These are phyloP conservation scores for Excalfactoria chinensis DNA, from an alignment of 2,113 vertebrate species.

Conservation along the genomic window DNA sequence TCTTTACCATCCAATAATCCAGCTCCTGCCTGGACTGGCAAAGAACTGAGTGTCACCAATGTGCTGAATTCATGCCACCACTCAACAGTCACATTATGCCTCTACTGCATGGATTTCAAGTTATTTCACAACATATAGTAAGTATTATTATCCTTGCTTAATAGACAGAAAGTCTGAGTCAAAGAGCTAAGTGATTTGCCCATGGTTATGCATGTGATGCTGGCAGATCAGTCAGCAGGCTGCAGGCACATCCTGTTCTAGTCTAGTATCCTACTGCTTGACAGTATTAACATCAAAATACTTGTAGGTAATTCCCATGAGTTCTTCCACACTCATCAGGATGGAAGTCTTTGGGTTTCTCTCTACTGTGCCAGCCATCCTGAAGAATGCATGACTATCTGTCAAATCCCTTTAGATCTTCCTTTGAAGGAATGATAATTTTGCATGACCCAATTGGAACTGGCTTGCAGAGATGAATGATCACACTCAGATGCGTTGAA, in stretches of 20 bases:
- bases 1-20: not conserved
- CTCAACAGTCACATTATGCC: not conserved
- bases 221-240: accelerated
- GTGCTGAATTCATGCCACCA: not conserved
- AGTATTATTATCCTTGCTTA: not conserved
- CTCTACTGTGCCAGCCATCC: not conserved
- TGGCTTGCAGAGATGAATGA: not conserved
- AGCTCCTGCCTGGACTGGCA: not conserved
- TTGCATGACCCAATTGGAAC: accelerated
- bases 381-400: accelerated
- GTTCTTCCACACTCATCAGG: not conserved
- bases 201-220: not conserved
- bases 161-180: not conserved
- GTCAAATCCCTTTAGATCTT: accelerated
- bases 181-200: not conserved
- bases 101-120: not conserved
- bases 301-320: accelerated
- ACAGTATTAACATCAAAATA: not conserved
- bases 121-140: not conserved
- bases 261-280: not conserved
- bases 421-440: not conserved
- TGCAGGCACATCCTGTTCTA: not conserved
- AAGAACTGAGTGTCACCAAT: not conserved
- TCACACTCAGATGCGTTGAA: accelerated
- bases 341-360: not conserved